Evolutionary conservation across 2,113 vertebrate genomes (phyloP).

Genomic region (Amphiprion ocellaris): DNA sequence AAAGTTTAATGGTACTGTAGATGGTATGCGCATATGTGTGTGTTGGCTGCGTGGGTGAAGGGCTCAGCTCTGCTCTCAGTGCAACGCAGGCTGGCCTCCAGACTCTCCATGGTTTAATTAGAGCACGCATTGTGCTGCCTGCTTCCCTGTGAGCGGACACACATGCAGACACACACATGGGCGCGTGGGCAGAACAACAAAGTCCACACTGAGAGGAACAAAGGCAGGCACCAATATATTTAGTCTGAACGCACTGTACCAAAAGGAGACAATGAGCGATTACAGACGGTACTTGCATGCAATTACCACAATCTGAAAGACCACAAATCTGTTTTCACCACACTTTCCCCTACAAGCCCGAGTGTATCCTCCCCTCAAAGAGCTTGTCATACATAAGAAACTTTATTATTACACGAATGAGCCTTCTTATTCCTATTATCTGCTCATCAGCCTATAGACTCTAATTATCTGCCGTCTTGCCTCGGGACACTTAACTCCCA

Average conservation of each 20-base stretch:
- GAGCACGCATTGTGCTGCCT: slow-evolving; percentile 32
- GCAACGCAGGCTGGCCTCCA: slow-evolving; percentile 24
- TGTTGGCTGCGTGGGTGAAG: slow-evolving; percentile 30
- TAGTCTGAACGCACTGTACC: slow-evolving; percentile 24
- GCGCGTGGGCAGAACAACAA: slow-evolving; percentile 50
- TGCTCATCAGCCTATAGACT: slow-evolving; percentile 57
- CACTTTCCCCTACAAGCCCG: neutral
- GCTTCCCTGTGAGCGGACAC: slow-evolving; percentile 12
- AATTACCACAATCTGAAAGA: slow-evolving; percentile 35
- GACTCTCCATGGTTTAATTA: slow-evolving; percentile 77
- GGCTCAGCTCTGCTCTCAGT: slow-evolving; percentile 14
- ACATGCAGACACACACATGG: slow-evolving; percentile 35
- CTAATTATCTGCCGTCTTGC: slow-evolving; percentile 66
- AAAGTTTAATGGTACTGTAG: slow-evolving; percentile 34
- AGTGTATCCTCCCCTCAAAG: slow-evolving; percentile 23
- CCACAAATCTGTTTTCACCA: slow-evolving; percentile 16
- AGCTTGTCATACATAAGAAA: slow-evolving; percentile 36
- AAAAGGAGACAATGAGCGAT: slow-evolving; percentile 52
- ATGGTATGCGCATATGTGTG: slow-evolving; percentile 1
- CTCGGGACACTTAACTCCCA: slow-evolving; percentile 48
- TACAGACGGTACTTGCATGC: slow-evolving; percentile 13
- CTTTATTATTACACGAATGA: slow-evolving; percentile 38
- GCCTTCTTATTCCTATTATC: slow-evolving; percentile 37
- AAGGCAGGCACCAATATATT: slow-evolving; percentile 50
- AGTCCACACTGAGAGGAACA: slow-evolving; percentile 51